phyloP scores from a whole-genome alignment of 2,113 vertebrate species.

The Lepisosteus osseus region DNA sequence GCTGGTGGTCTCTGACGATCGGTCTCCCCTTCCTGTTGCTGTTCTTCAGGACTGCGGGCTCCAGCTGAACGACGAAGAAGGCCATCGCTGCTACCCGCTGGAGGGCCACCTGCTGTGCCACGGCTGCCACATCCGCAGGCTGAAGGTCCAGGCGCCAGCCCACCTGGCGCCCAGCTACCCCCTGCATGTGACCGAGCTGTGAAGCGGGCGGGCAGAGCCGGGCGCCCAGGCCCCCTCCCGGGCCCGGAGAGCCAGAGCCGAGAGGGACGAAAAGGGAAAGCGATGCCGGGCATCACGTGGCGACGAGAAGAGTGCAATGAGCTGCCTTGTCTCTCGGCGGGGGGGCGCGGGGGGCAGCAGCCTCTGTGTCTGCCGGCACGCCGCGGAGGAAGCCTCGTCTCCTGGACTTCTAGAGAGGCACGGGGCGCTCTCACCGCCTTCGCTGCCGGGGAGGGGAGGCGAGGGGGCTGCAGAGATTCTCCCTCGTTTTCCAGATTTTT shows the following conservation, averaged over 20 bases:
- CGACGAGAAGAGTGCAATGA: neutral
- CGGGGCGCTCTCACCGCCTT: no score
- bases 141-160: slow-evolving; percentile 64
- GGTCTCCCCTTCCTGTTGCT: slow-evolving; percentile 9
- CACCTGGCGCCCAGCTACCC: slow-evolving; percentile 76
- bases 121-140: slow-evolving; percentile 85
- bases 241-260: slow-evolving; percentile 16
- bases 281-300: slow-evolving; percentile 21
- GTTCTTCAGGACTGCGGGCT: slow-evolving; percentile 83
- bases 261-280: slow-evolving; percentile 18
- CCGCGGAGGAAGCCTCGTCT: neutral
- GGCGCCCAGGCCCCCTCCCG: slow-evolving; percentile 14
- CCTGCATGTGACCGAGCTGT: slow-evolving; percentile 91
- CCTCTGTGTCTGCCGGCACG: slow-evolving; percentile 22
- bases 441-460: no score
- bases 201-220: slow-evolving; percentile 40
- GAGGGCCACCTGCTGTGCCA: slow-evolving; percentile 92
- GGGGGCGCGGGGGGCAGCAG: slow-evolving; percentile 8
- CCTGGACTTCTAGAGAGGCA: no score
- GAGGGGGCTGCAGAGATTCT: no score
- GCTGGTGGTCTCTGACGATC: no score
- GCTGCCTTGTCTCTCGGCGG: neutral
- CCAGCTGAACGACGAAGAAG: slow-evolving; percentile 93
- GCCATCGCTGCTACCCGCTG: slow-evolving; percentile 91
- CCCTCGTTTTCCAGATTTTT: no score